These are phyloP conservation scores for Athalia rosae DNA, from an alignment of 2,888 invertebrate species.

Conservation along the genomic window DNA sequence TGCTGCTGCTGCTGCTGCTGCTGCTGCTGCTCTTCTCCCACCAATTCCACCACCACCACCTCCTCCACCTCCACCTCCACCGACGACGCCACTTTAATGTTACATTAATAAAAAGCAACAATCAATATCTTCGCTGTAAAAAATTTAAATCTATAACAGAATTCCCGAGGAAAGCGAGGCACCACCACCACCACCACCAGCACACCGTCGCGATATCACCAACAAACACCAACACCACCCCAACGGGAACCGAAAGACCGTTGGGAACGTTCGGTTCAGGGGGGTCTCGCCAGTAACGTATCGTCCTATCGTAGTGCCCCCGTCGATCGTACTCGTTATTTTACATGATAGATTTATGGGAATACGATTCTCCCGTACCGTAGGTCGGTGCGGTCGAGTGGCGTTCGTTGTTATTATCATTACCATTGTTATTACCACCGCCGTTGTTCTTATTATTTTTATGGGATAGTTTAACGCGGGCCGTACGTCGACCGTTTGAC, in stretches of 20 bases:
- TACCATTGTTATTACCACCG: too few relatives aligned
- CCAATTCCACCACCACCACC: constrained; percentile 46
- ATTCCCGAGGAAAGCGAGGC: constrained; percentile 63
- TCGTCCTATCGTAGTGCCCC: not conserved
- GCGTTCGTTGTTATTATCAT: too few relatives aligned
- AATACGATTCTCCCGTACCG: too few relatives aligned
- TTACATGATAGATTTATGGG: too few relatives aligned
- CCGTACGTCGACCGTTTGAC: constrained; percentile 19
- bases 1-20: too few relatives aligned
- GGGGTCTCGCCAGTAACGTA: not conserved
- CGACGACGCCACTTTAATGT: constrained; percentile 68
- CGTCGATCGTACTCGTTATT: too few relatives aligned
- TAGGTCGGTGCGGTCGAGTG: too few relatives aligned
- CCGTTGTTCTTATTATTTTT: too few relatives aligned
- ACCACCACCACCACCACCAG: not conserved
- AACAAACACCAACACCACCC: too few relatives aligned
- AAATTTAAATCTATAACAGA: constrained; percentile 72
- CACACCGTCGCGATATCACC: too few relatives aligned
- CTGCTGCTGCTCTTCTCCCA: constrained; percentile 29
- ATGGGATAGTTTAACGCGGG: too few relatives aligned
- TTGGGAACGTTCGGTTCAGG: not conserved
- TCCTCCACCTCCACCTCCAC: constrained; percentile 50
- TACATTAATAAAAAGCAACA: constrained; percentile 74
- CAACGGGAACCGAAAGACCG: too few relatives aligned
- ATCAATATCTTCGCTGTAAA: constrained; percentile 73